Evolutionary conservation across 2,113 vertebrate genomes (phyloP), one percentile per base, ranked within the genome.

Genomic region (Acanthochromis polyacanthus): DNA sequence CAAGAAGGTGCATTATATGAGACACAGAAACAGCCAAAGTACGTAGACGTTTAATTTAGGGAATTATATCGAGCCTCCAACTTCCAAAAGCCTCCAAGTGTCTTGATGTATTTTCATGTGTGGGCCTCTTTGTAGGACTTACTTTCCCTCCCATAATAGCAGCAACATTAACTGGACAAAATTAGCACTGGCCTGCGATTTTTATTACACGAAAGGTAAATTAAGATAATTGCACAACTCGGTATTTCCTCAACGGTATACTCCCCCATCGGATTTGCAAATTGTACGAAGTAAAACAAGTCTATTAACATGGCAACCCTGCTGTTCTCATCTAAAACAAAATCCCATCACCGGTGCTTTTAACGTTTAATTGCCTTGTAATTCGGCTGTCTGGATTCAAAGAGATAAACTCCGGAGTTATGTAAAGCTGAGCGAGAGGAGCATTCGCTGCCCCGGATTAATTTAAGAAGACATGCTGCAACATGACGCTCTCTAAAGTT

Each of bases 211-310:
- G 55, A 60, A 59, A 23, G 32, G 55, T 14, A 32, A 71, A 78
- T 70, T 55, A 12, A 61, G 25, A 71, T 60, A 76, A 73, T 48
- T 77, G 74, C 36, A 50, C 56, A 52, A 76, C 69, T 69, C 80
- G 71, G 46, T 66, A 23, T 78, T 73, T 81, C 67, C 40, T 85
- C 64, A 62, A 81, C 79, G 51, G 66, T n/a, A 71, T 23, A 60
- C 46, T 60, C 22, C 59, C 43, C 77, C 65, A 83, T 57, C 40
- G 43, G 53, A 10, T 56, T 30, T 69, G 38, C 65, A 68, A 51
- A 69, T 67, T 75, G 11, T 23, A 64, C 10, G 3, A 22, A 60
- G 62, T 23, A 14, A 50, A 72, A 23, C 36, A 32, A 19, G 43
- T 46, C 25, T 15, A 53, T 65, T 59, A 23, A 45, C 22, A 59